Conservation (phyloP, 2,113 vertebrate species). For the Globicephala melas region DNA sequence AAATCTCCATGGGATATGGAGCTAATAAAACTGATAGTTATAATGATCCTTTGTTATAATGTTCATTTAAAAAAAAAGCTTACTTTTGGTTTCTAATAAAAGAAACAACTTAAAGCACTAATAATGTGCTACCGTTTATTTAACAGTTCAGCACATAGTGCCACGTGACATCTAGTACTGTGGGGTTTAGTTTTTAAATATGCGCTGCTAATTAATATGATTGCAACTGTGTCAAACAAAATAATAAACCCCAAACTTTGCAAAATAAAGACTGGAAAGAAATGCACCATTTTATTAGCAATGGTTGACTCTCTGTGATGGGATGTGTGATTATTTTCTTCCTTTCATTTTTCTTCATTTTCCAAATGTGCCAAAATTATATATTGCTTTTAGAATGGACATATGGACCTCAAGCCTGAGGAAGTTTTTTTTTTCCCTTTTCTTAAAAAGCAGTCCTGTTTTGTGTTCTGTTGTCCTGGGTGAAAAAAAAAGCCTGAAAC, state of each 20-base stretch:
- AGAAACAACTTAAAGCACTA: neutral
- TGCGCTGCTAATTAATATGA: neutral
- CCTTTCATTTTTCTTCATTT: constrained; percentile 21
- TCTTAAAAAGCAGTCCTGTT: constrained; percentile 15
- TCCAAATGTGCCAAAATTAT: constrained; percentile 26
- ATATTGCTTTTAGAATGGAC: constrained; percentile 40
- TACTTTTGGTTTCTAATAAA: constrained; percentile 21
- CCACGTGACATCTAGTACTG: neutral
- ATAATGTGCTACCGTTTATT: neutral
- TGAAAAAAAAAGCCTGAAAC: constrained; percentile 36
- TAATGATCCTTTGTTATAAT: neutral
- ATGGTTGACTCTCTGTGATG: neutral
- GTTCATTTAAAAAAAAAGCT: constrained; percentile 3
- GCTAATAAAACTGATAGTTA: neutral
- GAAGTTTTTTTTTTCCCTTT: neutral
- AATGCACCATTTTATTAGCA: neutral
- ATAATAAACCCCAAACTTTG: neutral
- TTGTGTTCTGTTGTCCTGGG: neutral
- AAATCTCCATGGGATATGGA: neutral
- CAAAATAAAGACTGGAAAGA: neutral
- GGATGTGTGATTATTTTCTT: neutral
- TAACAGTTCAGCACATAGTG: neutral
- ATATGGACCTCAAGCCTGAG: neutral
- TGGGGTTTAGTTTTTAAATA: constrained; percentile 32
- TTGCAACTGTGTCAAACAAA: constrained; percentile 3